Percentiles rank a stretch among this genome's conserved stretches.
These are phyloP conservation scores for Platichthys stellatus DNA, from an alignment of 2,113 vertebrate genomes.

Conservation along the genomic window DNA sequence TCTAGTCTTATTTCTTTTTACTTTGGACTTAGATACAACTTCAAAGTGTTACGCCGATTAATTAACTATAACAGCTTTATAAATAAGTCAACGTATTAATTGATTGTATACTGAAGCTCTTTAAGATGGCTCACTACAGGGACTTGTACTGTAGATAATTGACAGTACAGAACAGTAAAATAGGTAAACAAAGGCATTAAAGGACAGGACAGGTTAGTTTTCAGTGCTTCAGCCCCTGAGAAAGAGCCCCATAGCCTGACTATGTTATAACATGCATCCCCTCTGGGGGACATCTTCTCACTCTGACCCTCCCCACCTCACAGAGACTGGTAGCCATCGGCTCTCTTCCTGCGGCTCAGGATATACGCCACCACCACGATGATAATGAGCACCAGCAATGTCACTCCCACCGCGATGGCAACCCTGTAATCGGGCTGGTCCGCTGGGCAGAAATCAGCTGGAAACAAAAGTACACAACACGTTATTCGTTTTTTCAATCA, in stretches of 20 bases:
- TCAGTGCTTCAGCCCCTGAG: slow-evolving; percentile 15
- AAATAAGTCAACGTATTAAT: neutral
- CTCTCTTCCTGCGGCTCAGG: slow-evolving; percentile 72
- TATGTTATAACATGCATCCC: neutral
- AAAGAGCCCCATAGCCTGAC: slow-evolving; percentile 14
- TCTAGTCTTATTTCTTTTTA: neutral
- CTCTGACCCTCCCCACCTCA: slow-evolving; percentile 54
- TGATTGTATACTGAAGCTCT: neutral
- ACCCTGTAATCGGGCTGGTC: slow-evolving; percentile 69
- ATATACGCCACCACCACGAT: slow-evolving; percentile 84
- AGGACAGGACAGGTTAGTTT: slow-evolving; percentile 1
- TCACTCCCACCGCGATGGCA: slow-evolving; percentile 84
- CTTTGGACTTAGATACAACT: neutral
- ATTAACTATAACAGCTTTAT: neutral
- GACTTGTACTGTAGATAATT: neutral
- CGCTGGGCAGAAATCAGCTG: slow-evolving; percentile 77
- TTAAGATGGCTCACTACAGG: neutral
- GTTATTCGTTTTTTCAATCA: neutral
- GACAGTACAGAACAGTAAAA: neutral
- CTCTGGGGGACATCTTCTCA: neutral
- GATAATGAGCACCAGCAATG: slow-evolving; percentile 82
- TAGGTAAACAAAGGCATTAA: neutral
- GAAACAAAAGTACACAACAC: neutral
- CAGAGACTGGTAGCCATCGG: slow-evolving; percentile 84
- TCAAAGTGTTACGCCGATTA: neutral